Base-by-base conservation (phyloP, 2,113 vertebrate genomes). In the Nibea albiflora region DNA sequence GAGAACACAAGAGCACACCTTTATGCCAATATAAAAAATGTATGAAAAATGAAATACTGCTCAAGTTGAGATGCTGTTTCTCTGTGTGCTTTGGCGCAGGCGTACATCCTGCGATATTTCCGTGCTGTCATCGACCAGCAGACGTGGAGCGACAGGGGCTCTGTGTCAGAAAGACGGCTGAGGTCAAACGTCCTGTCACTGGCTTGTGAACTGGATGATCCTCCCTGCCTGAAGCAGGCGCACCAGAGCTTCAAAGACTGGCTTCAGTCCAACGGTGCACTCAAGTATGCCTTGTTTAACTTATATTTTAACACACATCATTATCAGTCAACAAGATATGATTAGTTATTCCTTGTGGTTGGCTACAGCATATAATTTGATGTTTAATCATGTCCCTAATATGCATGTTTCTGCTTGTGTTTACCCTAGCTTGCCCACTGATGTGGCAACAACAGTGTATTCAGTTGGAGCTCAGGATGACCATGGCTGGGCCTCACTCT, bases 91-190 rank as follows among this genome's bases (percentile, higher is more conserved):
- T 46, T 85, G 31, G 15, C 67, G 26, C 73, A 96, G 95, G 86
- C 17, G 31, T 93, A 95, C 91, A 95, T 95, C 31, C 90, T 95
- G 64, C 78, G 50, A 16, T 96, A 95, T 85, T 95, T 95, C 89
- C 87, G 85, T 54, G 79, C 65, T 1, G 73, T 96, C 72, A 94
- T 96, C 39, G 91, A 95, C 87, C 89, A 88, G 70, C 95, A 96
- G 91, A 92, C 92, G 0, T 96, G 95, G 95, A 94, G 76, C 1
- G 93, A 95, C 44, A 74, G 68, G 0, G 95, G 95, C 53, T 90
- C 94, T 15, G 90, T 94, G 57, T 95, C 94, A 22, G 94, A 95
- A 73, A 87, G 94, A 14, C 87, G 91, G 44, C 86, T 96, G 67
- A 94, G 95, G 82, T 92, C 95, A 58, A 81, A 92, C 58, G 68